Conservation (phyloP, 2,888 invertebrate genomes). For the Machimus atricapillus region DNA sequence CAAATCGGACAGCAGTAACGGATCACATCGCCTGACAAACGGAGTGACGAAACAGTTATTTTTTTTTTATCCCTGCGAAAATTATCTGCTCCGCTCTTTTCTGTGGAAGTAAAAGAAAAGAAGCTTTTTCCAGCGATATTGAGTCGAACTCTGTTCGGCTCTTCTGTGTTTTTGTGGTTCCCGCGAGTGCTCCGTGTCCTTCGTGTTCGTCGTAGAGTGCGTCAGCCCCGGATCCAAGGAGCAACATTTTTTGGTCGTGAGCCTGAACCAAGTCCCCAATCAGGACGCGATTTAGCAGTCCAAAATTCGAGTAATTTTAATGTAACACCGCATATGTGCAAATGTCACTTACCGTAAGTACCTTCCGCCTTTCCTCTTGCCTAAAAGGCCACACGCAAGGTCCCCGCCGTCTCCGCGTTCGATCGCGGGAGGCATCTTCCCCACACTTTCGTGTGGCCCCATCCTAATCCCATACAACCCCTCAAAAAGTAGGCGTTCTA, state of each 20-base stretch:
- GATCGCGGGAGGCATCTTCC: background rate
- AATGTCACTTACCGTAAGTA: conserved; percentile 46
- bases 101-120: background rate
- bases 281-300: background rate
- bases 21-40: background rate
- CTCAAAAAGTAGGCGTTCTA: too few species aligned
- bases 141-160: background rate
- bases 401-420: background rate
- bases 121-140: background rate
- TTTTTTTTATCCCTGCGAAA: background rate
- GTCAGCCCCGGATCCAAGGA: background rate
- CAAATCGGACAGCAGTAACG: too few species aligned
- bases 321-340: conserved; percentile 42
- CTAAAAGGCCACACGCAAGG: background rate
- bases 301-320: background rate
- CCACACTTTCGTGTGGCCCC: background rate
- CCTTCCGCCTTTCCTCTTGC: background rate
- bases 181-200: background rate
- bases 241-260: background rate
- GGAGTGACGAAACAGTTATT: background rate
- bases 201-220: background rate
- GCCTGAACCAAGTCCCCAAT: background rate
- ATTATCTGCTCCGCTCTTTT: background rate
- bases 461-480: background rate
- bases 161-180: background rate